Evolutionary conservation across 2,888 invertebrate genomes (phyloP).

Genomic region (Linyphia triangularis): DNA sequence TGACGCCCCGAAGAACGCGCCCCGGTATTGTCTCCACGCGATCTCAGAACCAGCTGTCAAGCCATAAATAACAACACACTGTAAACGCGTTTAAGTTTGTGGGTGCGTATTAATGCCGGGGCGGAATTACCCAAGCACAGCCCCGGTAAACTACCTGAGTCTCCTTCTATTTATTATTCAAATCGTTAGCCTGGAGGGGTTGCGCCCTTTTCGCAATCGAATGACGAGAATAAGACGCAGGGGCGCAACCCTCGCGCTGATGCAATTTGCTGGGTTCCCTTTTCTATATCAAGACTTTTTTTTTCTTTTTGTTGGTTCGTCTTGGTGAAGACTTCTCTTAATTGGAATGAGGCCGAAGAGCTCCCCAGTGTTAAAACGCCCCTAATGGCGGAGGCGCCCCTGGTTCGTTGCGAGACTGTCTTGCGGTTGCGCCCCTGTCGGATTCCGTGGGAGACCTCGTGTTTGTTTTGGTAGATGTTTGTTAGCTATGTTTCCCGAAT

Average conservation of each 20-base stretch:
- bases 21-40: background rate
- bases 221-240: constrained; percentile 50
- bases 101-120: constrained; percentile 40
- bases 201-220: constrained; percentile 25
- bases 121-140: constrained; percentile 13
- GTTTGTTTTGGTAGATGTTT: background rate
- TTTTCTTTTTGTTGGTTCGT: constrained; percentile 23
- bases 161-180: constrained; percentile 57
- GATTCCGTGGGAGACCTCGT: background rate
- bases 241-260: constrained; percentile 45
- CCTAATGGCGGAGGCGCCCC: constrained; percentile 55
- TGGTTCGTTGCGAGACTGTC: constrained; percentile 40
- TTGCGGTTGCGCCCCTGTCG: background rate
- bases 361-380: constrained; percentile 66
- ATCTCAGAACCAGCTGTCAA: background rate
- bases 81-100: constrained; percentile 25
- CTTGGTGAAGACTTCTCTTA: constrained; percentile 15
- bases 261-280: constrained; percentile 50
- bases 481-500: too few species aligned
- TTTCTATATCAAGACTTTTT: constrained; percentile 46
- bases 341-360: constrained; percentile 64
- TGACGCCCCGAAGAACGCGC: background rate
- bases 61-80: background rate
- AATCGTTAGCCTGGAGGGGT: constrained; percentile 46
- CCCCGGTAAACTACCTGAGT: constrained; percentile 23